Conservation (phyloP, 2,113 vertebrate species). For the Nematolebias whitei region DNA sequence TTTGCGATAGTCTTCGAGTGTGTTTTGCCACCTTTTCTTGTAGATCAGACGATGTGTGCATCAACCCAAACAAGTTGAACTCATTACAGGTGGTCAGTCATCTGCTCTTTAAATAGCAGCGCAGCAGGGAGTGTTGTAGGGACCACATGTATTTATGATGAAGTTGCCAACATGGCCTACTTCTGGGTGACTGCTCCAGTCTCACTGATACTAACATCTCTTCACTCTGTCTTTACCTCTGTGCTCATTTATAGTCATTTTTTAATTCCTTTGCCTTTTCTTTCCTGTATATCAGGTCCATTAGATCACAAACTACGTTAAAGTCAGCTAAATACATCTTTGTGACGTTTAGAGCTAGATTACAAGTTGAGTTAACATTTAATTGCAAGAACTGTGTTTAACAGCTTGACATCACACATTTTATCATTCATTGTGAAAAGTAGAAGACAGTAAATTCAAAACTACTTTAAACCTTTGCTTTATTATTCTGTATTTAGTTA, state of each 20-base stretch:
- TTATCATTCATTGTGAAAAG: too few species aligned
- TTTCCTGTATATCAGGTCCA: not conserved
- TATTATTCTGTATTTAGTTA: too few species aligned
- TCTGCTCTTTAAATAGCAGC: constrained; percentile 59
- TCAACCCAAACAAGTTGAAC: constrained; percentile 38
- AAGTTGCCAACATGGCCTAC: constrained; percentile 53
- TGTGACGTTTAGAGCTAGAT: too few species aligned
- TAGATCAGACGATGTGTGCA: constrained; percentile 20
- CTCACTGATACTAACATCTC: constrained; percentile 13
- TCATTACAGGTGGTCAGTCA: constrained; percentile 55
- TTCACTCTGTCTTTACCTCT: not conserved
- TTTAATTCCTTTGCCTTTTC: not conserved
- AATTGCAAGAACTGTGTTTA: too few species aligned
- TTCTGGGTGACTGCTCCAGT: constrained; percentile 60
- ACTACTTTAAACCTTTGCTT: too few species aligned
- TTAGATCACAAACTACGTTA: too few species aligned
- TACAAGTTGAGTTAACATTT: too few species aligned
- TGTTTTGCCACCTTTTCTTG: constrained; percentile 14
- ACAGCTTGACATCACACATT: too few species aligned
- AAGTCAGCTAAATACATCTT: too few species aligned
- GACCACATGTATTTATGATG: constrained; percentile 68
- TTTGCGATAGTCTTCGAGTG: not conserved
- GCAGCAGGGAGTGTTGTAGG: constrained; percentile 8
- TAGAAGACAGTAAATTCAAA: too few species aligned
- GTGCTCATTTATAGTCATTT: not conserved